Conservation (phyloP, 2,888 invertebrate genomes). For the Leucophenga montana region DNA sequence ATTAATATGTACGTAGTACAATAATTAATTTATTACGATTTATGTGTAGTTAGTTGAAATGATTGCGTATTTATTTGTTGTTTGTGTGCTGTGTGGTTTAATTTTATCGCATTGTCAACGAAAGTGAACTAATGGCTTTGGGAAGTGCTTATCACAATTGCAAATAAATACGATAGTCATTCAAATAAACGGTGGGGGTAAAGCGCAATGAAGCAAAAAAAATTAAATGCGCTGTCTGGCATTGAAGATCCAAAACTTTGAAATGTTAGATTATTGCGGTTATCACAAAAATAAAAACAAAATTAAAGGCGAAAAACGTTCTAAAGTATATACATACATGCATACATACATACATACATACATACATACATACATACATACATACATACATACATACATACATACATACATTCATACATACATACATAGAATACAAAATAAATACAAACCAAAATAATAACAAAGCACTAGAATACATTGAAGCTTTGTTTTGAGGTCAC, state of each 20-base stretch:
- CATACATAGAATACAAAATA: no score
- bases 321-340: not conserved
- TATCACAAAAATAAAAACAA: not conserved
- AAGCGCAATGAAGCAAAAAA: not conserved
- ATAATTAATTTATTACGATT: conserved; percentile 4
- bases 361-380: not conserved
- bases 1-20: no score
- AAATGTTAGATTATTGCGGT: not conserved
- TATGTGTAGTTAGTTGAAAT: not conserved
- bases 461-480: not conserved
- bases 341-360: not conserved
- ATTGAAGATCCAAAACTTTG: not conserved
- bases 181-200: not conserved
- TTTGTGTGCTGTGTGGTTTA: not conserved
- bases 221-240: not conserved
- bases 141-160: not conserved
- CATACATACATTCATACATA: no score
- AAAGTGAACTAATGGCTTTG: not conserved
- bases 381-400: not conserved
- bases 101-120: not conserved
- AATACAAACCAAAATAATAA: conserved; percentile 3
- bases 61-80: not conserved
- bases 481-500: conserved; percentile 17
- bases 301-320: not conserved
- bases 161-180: not conserved